These are phyloP conservation scores for Nephrotoma flavescens DNA, from an alignment of 2,888 invertebrate species.

Conservation along the genomic window DNA sequence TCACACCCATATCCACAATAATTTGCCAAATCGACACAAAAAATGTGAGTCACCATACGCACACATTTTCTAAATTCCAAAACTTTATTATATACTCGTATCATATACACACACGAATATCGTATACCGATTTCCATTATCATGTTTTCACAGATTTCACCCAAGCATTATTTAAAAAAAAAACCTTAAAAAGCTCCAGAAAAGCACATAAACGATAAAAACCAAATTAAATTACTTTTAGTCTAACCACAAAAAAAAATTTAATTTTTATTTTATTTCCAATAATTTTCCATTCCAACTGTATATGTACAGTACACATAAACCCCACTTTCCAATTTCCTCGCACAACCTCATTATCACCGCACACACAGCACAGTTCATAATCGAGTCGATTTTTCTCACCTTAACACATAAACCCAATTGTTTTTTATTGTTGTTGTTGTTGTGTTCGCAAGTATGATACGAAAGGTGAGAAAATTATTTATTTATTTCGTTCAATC, in stretches of 20 bases:
- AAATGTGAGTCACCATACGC: not conserved
- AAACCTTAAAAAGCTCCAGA: not conserved
- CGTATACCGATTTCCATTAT: not conserved
- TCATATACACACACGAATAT: not conserved
- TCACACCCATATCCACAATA: not conserved
- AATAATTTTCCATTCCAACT: not conserved
- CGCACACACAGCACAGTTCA: not conserved
- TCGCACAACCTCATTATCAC: not conserved
- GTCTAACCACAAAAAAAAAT: not conserved
- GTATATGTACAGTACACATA: not conserved
- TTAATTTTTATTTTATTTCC: not conserved
- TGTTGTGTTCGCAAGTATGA: not conserved
- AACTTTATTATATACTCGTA: not conserved
- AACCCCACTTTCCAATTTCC: not conserved
- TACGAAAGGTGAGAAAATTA: not conserved
- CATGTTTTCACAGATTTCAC: not conserved
- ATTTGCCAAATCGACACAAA: not conserved
- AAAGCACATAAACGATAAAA: not conserved
- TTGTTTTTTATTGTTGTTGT: not conserved
- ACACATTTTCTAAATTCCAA: not conserved
- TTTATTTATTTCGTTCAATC: not conserved
- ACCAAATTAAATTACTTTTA: not conserved
- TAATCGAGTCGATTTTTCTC: not conserved
- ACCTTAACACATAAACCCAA: not conserved
- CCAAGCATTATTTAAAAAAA: not conserved